A percentile compares a stretch with the other conserved stretches of the same genome.
These are phyloP conservation scores for Podotricha telesiphe DNA, from an alignment of 2,888 invertebrate genomes.

Conservation along the genomic window DNA sequence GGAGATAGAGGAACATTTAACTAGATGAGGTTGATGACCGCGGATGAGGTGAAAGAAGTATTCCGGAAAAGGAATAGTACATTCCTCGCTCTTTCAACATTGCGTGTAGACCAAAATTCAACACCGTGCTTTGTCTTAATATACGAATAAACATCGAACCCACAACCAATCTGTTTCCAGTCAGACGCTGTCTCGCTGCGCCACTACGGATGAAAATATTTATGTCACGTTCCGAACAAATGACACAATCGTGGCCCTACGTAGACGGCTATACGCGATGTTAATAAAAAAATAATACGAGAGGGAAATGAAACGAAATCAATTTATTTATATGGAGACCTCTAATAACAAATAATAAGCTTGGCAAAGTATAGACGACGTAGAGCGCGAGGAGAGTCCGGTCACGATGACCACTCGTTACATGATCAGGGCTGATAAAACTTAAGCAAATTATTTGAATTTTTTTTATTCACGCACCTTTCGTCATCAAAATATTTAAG, in stretches of 20 bases:
- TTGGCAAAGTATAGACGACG: slow-evolving; percentile 13
- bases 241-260: neutral
- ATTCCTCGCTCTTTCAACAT: no score
- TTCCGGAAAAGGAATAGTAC: no score
- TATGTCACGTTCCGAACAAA: neutral
- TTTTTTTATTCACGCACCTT: neutral
- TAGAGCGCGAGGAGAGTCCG: neutral
- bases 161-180: no score
- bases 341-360: slow-evolving; percentile 23
- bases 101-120: no score
- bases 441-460: neutral
- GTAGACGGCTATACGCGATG: neutral
- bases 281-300: slow-evolving; percentile 5
- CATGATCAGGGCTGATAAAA: slow-evolving; percentile 7
- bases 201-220: neutral
- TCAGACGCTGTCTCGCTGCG: no score
- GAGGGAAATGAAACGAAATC: slow-evolving; percentile 6
- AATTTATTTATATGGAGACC: slow-evolving; percentile 21
- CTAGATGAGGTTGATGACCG: no score
- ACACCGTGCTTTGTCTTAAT: no score
- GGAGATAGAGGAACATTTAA: no score
- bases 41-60: no score
- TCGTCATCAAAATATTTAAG: no score
- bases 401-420: slow-evolving; percentile 3
- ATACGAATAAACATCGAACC: no score